Conservation (phyloP, 2,113 vertebrate species). For the Globicephala melas region DNA sequence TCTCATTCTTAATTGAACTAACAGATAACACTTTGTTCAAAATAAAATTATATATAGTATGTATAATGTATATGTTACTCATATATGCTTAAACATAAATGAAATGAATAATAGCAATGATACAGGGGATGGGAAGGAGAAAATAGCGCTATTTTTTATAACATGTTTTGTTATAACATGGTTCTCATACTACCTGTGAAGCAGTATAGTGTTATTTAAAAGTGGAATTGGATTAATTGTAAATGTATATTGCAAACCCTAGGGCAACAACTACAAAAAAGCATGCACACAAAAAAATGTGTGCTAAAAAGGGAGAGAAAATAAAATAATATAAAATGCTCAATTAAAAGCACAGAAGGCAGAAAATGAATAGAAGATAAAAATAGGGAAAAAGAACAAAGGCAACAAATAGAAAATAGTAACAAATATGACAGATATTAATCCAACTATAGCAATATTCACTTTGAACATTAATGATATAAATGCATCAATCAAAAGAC, state of each 20-base stretch:
- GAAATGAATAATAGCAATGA: background rate
- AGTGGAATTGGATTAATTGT: background rate
- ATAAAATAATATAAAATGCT: background rate
- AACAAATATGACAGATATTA: background rate
- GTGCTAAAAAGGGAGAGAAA: background rate
- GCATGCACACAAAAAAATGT: background rate
- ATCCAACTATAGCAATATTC: background rate
- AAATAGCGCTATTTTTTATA: background rate
- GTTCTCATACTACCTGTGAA: background rate
- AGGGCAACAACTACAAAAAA: background rate
- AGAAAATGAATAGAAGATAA: background rate
- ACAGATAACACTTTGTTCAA: background rate
- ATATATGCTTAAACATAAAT: background rate
- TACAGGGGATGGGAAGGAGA: background rate
- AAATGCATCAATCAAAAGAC: background rate
- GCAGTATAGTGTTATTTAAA: background rate
- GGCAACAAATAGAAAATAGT: background rate
- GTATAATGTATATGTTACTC: background rate
- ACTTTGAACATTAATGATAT: background rate
- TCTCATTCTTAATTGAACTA: background rate
- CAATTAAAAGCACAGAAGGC: background rate
- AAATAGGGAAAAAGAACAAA: background rate
- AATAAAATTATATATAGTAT: background rate
- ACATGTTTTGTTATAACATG: background rate
- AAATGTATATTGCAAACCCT: background rate